Evolutionary conservation across 2,888 invertebrate species (phyloP), one percentile per base, ranked within the genome.

Genomic region (Drosophila bunnanda): DNA sequence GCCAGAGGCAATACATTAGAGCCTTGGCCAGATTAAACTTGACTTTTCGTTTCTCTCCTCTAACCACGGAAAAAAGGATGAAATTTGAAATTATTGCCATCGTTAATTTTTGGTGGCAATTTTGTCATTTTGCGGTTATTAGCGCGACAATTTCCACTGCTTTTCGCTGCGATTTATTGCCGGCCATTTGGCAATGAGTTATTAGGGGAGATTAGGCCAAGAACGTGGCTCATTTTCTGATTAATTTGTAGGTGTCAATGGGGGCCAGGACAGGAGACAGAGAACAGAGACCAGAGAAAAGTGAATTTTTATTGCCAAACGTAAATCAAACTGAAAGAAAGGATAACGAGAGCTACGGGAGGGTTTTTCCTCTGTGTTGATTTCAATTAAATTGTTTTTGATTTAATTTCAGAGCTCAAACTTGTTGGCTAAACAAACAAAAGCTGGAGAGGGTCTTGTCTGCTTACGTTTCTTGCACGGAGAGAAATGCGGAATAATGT

Each of bases 231-330:
- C 48, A 57, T 34, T 61, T 41, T 53, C 64, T 80, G 86, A 82
- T 88, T 86, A 85, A 85, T 85, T 79, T 89, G 65, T 66, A 77
- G 72, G 80, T 88, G 86, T 85, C 83, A 82, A 77, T 80, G 76
- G 73, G 75, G 68, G 61, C 39, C 58, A 20, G 56, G 44, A 12
- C 58, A 12, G 54, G 44, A 12, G 46, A n/a, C 25, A n/a, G 25
- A 22, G n/a, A 10, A 17, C 4, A 39, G 13, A 41, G 12, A 25
- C 28, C 48, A 30, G 17, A 69, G 75, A 52, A 57, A 86, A 86
- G 82, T 86, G 85, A 89, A 81, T 81, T 87, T 81, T 89, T 80
- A 86, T 74, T 69, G 55, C 57, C 44, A 36, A 39, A 30, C 64
- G 74, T 72, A 72, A 73, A 72, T 58, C 74, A 77, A 68, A 76